Percentiles rank a stretch among this genome's conserved stretches.
Conservation (phyloP, 1,140 invertebrate genomes). For the Achroia grisella region DNA sequence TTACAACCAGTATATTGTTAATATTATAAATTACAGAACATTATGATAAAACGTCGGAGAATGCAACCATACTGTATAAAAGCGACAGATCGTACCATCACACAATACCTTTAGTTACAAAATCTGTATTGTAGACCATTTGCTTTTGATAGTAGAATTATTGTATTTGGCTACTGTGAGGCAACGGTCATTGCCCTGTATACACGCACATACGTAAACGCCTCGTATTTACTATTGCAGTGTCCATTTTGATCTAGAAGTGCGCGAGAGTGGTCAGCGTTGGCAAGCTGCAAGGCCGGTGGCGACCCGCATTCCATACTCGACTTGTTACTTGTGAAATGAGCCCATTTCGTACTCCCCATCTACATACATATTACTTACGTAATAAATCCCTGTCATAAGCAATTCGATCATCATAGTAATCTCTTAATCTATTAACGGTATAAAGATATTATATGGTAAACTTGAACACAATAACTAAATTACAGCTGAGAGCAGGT, state of each 20-base stretch:
- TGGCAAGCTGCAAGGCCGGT: slow-evolving; percentile 62
- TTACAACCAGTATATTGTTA: too few relatives aligned
- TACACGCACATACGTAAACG: slow-evolving; percentile 12
- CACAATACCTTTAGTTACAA: neutral
- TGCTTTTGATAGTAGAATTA: neutral
- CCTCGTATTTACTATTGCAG: slow-evolving; percentile 8
- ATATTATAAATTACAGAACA: too few relatives aligned
- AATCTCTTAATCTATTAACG: too few relatives aligned
- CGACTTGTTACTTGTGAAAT: slow-evolving; percentile 61
- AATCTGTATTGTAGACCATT: neutral
- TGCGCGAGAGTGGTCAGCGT: slow-evolving; percentile 54
- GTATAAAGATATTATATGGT: too few relatives aligned
- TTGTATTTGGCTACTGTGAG: slow-evolving; percentile 4
- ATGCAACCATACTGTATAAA: neutral
- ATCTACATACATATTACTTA: neutral
- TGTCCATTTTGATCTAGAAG: slow-evolving; percentile 37
- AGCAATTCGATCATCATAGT: too few relatives aligned
- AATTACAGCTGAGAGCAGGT: slow-evolving; percentile 26
- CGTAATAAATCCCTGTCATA: too few relatives aligned
- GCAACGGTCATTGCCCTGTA: slow-evolving; percentile 19
- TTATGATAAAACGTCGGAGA: too few relatives aligned
- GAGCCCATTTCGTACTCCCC: slow-evolving; percentile 31
- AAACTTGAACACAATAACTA: neutral
- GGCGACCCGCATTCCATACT: slow-evolving; percentile 57
- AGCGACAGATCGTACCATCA: neutral